These are phyloP conservation scores for Nemopilema nomurai DNA, from an alignment of 30 jellyfish, hydroid and myxozoan species.

Conservation along the genomic window DNA sequence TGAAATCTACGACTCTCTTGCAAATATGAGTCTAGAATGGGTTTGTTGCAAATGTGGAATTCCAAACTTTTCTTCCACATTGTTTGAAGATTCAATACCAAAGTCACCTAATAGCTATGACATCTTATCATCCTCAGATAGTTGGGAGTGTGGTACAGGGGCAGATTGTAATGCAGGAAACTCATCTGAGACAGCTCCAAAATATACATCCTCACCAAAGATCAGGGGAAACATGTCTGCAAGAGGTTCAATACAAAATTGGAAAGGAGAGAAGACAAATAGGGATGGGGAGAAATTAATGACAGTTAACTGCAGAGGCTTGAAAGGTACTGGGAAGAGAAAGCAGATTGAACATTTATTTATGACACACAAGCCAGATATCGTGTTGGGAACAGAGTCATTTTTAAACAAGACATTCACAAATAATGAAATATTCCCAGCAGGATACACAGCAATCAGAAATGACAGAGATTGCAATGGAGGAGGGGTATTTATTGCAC, in stretches of 20 bases:
- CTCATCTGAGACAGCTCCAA: background rate
- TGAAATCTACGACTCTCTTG: background rate
- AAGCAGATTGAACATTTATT: constrained; percentile 22
- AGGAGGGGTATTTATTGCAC: constrained; percentile 30
- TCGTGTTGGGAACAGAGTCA: constrained; percentile 16
- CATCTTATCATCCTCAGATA: background rate
- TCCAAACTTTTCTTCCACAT: background rate
- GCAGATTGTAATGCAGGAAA: background rate
- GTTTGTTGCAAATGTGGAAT: background rate
- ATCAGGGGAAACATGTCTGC: background rate
- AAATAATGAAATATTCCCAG: constrained; percentile 19
- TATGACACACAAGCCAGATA: constrained; percentile 27
- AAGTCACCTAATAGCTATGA: background rate
- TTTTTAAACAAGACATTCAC: background rate
- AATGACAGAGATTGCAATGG: constrained; percentile 32
- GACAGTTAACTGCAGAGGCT: constrained; percentile 32
- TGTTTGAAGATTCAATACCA: background rate
- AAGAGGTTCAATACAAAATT: background rate
- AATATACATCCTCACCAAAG: background rate
- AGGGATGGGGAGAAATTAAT: constrained; percentile 15
- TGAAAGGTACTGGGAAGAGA: constrained; percentile 29
- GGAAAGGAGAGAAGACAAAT: background rate
- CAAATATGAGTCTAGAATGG: background rate
- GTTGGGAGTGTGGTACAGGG: background rate
- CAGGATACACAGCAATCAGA: constrained; percentile 18